Base-by-base conservation (phyloP, 2,113 vertebrate species). In the Xenopus laevis region DNA sequence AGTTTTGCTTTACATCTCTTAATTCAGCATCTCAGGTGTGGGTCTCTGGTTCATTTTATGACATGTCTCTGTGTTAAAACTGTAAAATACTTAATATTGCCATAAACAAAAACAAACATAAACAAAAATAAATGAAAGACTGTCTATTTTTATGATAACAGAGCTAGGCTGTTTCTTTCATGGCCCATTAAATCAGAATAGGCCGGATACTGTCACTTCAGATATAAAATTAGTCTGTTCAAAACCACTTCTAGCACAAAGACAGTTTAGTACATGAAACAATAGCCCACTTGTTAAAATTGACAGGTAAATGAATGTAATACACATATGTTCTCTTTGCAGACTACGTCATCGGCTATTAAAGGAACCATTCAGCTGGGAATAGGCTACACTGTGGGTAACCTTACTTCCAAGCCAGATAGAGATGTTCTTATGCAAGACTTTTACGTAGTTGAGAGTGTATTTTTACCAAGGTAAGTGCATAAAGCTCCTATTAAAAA, bases 381-480 rank as follows among this genome's bases (percentile, higher is more conserved):
- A 78, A 98, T 99, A 75, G 93, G 95, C 20, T 98, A 98, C 73
- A 94, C 94, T 0, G 97, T 98, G 74, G 97, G 97, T 67, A 98
- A 95, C 79, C 93, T 96, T 71, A 96, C 93, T 67, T 98, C 97
- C 57, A 99, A 97, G 84, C 93, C 96, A 0, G 97, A 97, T 83
- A 85, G 97, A 86, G 97, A 98, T 86, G 96, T 99, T 61, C 96
- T 99, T 78, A 99, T 99, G 96, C 96, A 98, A 86, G 97, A 98
- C 78, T 98, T 99, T 82, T 99, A 98, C 13, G 91, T 98, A 78
- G 95, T 99, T 72, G 97, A 98, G 85, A 98, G 93, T 52, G 94
- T 96, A 21, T 98, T 95, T 86, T 86, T 99, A 60, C 97, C 97
- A 59, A 99, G 96, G 97, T 97, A 92, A 87, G 86, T 55, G 47